Evolutionary conservation across 2,113 vertebrate species (phyloP).

Genomic region (Limanda limanda): DNA sequence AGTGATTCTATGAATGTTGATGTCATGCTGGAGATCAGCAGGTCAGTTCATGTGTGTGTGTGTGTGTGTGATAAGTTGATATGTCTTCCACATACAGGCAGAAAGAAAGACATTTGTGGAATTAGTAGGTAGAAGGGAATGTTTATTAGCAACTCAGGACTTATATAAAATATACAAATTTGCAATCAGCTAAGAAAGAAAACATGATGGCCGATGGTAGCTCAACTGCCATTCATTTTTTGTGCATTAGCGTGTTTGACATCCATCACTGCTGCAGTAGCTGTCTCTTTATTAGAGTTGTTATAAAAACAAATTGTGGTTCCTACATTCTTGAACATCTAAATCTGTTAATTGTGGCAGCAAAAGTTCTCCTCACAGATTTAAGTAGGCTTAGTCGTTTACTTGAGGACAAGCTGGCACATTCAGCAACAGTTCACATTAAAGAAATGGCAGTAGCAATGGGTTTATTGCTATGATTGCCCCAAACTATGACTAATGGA

Average conservation of each 20-base stretch:
- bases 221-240: too few species aligned
- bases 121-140: too few species aligned
- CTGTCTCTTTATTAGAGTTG: background rate
- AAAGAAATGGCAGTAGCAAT: background rate
- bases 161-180: background rate
- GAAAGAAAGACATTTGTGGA: too few species aligned
- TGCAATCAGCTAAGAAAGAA: background rate
- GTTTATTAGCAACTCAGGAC: too few species aligned
- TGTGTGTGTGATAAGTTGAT: too few species aligned
- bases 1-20: too few species aligned
- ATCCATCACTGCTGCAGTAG: background rate
- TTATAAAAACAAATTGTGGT: background rate
- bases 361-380: background rate
- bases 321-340: too few species aligned
- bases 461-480: background rate
- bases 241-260: too few species aligned
- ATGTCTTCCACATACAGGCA: too few species aligned
- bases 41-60: too few species aligned
- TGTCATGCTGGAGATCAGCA: too few species aligned
- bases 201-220: background rate
- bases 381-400: background rate
- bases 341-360: background rate
- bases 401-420: background rate
- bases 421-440: too few species aligned
- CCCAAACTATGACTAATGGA: background rate